These are phyloP conservation scores for Protosalanx chinensis DNA, from an alignment of 2,797 vertebrate species.

Conservation along the genomic window DNA sequence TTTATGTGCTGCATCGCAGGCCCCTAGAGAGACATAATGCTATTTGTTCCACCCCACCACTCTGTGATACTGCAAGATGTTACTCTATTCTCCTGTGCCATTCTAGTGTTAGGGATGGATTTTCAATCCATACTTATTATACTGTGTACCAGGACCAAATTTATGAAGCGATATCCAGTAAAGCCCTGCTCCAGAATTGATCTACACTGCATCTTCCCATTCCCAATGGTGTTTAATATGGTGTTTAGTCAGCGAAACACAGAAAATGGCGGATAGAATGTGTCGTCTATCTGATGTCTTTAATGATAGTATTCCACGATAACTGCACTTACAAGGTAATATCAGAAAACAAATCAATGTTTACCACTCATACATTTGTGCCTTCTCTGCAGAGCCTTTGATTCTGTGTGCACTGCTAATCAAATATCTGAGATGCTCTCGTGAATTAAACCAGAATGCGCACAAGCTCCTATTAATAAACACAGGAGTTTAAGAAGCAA, in stretches of 20 bases:
- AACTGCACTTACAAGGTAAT: not conserved
- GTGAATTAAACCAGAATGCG: conserved; percentile 48
- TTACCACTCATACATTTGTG: not conserved
- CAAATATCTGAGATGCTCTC: conserved; percentile 49
- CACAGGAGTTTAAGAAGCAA: conserved; percentile 65
- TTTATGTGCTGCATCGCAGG: conserved; percentile 66
- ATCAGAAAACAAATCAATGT: not conserved
- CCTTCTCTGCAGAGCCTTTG: not conserved
- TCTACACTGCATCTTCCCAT: conserved; percentile 43
- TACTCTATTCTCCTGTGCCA: conserved; percentile 47
- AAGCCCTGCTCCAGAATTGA: conserved; percentile 44
- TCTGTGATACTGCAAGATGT: conserved; percentile 58
- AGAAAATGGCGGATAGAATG: conserved; percentile 18
- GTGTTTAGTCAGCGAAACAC: conserved; percentile 37
- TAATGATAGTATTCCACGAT: not conserved
- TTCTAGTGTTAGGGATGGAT: conserved; percentile 51
- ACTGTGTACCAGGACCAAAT: conserved; percentile 55
- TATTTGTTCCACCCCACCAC: conserved; percentile 68
- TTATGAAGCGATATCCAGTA: conserved; percentile 49
- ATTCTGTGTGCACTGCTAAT: conserved; percentile 25
- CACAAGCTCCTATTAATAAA: conserved; percentile 64
- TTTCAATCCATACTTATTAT: conserved; percentile 68
- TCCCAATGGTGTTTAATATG: conserved; percentile 46
- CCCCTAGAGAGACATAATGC: conserved; percentile 63
- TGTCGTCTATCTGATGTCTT: conserved; percentile 15